Conservation (phyloP, 2,888 invertebrate genomes). For the Andricus quercusramuli region DNA sequence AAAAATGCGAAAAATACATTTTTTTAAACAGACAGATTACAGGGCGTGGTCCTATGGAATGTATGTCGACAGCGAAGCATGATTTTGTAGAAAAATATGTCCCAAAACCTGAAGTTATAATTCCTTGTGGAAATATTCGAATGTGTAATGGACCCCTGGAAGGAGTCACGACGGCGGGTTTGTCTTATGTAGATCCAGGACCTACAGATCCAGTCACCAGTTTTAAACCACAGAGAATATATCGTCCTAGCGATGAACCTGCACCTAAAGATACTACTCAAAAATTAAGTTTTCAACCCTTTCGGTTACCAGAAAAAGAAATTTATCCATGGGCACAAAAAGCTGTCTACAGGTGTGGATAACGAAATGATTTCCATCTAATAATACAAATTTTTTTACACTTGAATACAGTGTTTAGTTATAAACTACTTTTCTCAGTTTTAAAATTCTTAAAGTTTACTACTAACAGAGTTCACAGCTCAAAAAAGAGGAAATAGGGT, state of each 20-base stretch:
- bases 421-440: too few relatives aligned
- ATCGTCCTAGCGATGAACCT: slow-evolving; percentile 66
- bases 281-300: slow-evolving; percentile 74
- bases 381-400: too few relatives aligned
- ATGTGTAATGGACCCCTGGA: slow-evolving; percentile 66
- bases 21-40: slow-evolving; percentile 57
- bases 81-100: slow-evolving; percentile 69
- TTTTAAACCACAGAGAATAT: slow-evolving; percentile 71
- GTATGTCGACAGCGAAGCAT: slow-evolving; percentile 69
- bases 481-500: too few relatives aligned
- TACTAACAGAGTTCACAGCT: too few relatives aligned
- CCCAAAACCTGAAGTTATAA: slow-evolving; percentile 65
- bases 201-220: slow-evolving; percentile 64
- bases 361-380: slow-evolving; percentile 43
- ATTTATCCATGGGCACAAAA: slow-evolving; percentile 73
- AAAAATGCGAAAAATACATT: background rate
- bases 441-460: too few relatives aligned
- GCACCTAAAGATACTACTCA: slow-evolving; percentile 72
- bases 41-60: slow-evolving; percentile 69
- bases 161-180: slow-evolving; percentile 64
- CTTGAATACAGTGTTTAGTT: too few relatives aligned
- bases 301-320: slow-evolving; percentile 66
- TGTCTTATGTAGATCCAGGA: slow-evolving; percentile 71
- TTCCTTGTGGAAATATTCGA: slow-evolving; percentile 70
- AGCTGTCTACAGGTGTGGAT: slow-evolving; percentile 69